Evolutionary conservation across 1,140 invertebrate genomes (phyloP).

Genomic region (Lordiphosa mommai): DNA sequence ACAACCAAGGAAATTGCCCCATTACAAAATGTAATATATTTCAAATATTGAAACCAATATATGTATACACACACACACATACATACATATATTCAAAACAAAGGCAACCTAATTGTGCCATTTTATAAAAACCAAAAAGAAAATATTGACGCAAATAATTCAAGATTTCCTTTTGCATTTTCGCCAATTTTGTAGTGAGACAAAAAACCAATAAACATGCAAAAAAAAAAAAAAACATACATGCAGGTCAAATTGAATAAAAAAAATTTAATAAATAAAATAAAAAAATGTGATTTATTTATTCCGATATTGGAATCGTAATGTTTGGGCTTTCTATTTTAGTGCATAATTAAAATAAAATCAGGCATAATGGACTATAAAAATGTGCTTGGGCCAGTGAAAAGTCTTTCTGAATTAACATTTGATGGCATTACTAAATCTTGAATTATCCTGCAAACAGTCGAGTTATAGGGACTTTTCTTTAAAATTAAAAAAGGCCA

Average conservation of each 20-base stretch:
- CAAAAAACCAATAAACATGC: conserved; percentile 14
- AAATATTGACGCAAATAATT: conserved; percentile 17
- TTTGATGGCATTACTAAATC: no score
- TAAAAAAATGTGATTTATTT: conserved; percentile 13
- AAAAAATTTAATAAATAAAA: conserved; percentile 52
- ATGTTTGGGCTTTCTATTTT: no score
- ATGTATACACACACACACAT: conserved; percentile 11
- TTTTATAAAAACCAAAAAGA: conserved; percentile 43
- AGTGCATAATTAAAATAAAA: no score
- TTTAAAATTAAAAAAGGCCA: no score
- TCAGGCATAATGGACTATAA: no score
- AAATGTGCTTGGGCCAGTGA: background rate
- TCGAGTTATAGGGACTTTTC: no score
- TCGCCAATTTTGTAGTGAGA: conserved; percentile 32
- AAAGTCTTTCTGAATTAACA: background rate
- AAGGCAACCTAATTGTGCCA: conserved; percentile 34
- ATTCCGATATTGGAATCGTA: no score
- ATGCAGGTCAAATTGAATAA: conserved; percentile 53
- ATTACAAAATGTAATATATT: conserved; percentile 37
- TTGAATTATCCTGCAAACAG: no score
- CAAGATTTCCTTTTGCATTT: conserved; percentile 26
- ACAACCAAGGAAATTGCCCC: conserved; percentile 35
- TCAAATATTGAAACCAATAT: conserved; percentile 28
- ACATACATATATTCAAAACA: conserved; percentile 3
- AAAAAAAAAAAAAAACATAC: conserved; percentile 14